A percentile compares a stretch with the other conserved stretches of the same genome.
phyloP scores from a whole-genome alignment of 1,140 invertebrate species.

The Melitaea cinxia region DNA sequence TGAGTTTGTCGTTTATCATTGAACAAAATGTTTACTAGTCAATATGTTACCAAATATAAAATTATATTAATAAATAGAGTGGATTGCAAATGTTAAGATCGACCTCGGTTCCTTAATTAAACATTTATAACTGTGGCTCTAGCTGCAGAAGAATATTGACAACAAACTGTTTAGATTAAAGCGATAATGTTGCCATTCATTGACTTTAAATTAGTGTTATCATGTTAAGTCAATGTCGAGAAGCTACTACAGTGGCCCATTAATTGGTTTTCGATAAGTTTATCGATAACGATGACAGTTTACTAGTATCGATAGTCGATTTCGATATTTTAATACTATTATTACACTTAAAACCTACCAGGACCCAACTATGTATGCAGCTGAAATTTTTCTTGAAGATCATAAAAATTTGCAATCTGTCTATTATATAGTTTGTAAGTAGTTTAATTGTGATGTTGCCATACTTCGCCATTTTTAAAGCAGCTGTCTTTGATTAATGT shows the following conservation, averaged over 20 bases:
- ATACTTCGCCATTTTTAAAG: constrained; percentile 7
- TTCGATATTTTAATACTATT: too few species aligned
- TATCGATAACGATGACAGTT: too few species aligned
- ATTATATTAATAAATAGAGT: constrained; percentile 1
- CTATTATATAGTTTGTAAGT: constrained; percentile 14
- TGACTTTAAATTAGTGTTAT: too few species aligned
- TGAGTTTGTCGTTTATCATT: constrained; percentile 3
- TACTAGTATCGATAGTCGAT: too few species aligned
- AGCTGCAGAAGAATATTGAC: too few species aligned
- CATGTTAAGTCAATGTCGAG: too few species aligned
- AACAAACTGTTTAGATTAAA: too few species aligned
- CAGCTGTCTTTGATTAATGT: not conserved
- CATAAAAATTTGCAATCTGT: constrained; percentile 7
- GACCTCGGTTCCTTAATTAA: not conserved
- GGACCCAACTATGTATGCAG: not conserved
- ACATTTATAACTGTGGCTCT: not conserved
- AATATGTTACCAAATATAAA: constrained; percentile 25
- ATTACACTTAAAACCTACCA: too few species aligned
- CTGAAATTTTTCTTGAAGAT: not conserved
- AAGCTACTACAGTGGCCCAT: too few species aligned
- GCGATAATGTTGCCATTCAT: too few species aligned
- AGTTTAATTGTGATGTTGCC: constrained; percentile 13
- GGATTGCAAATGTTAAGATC: not conserved
- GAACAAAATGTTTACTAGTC: constrained; percentile 20
- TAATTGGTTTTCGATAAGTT: too few species aligned